A percentile compares a stretch with the other conserved stretches of the same genome.
phyloP scores from a whole-genome alignment of 2,113 vertebrate species.

The Dicerorhinus sumatrensis region DNA sequence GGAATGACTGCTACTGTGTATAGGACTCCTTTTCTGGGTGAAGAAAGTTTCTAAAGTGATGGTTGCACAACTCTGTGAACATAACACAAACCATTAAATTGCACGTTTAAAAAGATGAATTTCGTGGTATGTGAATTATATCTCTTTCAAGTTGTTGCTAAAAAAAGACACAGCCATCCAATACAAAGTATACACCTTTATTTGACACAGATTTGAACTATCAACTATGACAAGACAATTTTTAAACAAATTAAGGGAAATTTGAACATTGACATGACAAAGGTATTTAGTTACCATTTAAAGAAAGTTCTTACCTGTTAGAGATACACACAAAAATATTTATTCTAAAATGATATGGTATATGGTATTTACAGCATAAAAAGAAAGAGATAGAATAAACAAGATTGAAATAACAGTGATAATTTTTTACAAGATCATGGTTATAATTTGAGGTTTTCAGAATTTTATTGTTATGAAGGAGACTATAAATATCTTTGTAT shows the following conservation, averaged over 20 bases:
- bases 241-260: constrained; percentile 5
- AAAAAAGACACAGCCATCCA: neutral
- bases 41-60: neutral
- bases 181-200: neutral
- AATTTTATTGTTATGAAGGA: neutral
- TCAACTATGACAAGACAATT: neutral
- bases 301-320: neutral
- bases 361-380: neutral
- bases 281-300: neutral
- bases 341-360: constrained; percentile 19
- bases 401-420: neutral
- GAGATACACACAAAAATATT: neutral
- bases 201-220: neutral
- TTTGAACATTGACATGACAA: neutral
- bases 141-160: neutral
- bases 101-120: neutral
- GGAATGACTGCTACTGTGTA: neutral
- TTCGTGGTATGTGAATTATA: neutral
- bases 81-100: neutral
- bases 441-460: neutral
- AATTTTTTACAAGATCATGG: neutral
- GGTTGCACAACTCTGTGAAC: neutral
- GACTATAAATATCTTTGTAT: neutral
- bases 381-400: neutral
- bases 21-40: neutral